These are phyloP conservation scores for Cheirogaleus major DNA, from an alignment of 2,797 vertebrate species.

Conservation along the genomic window DNA sequence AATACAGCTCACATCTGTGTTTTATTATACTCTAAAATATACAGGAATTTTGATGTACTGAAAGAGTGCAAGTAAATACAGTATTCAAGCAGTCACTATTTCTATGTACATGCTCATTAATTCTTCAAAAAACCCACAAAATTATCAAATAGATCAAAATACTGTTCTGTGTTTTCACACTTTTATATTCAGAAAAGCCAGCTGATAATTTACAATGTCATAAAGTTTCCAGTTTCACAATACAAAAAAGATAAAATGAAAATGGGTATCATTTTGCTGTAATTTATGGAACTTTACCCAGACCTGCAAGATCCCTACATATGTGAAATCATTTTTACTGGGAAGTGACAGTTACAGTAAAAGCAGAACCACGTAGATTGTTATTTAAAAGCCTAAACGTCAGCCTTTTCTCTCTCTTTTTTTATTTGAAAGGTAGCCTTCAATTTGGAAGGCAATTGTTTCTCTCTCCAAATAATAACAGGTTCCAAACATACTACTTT, in stretches of 20 bases:
- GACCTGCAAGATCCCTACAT: constrained; percentile 78
- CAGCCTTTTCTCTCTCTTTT: constrained; percentile 30
- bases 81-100: constrained; percentile 95
- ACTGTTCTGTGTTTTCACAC: constrained; percentile 88
- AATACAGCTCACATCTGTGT: constrained; percentile 90
- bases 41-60: constrained; percentile 97
- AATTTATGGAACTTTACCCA: constrained; percentile 82
- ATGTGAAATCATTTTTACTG: constrained; percentile 80
- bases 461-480: constrained; percentile 63
- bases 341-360: constrained; percentile 83
- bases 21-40: constrained; percentile 98
- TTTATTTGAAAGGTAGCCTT: constrained; percentile 74
- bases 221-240: constrained; percentile 94
- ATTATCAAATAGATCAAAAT: constrained; percentile 91
- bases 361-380: constrained; percentile 82
- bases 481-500: constrained; percentile 74
- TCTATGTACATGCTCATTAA: constrained; percentile 96
- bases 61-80: constrained; percentile 94
- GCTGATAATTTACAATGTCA: constrained; percentile 89
- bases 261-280: constrained; percentile 82
- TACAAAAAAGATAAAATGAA: constrained; percentile 88
- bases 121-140: constrained; percentile 90
- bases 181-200: constrained; percentile 90
- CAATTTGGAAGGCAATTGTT: constrained; percentile 72
- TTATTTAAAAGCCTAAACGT: constrained; percentile 76